A percentile compares a stretch with the other conserved stretches of the same genome.
Evolutionary conservation across 2,113 vertebrate genomes (phyloP).

Genomic region (Podiceps cristatus): DNA sequence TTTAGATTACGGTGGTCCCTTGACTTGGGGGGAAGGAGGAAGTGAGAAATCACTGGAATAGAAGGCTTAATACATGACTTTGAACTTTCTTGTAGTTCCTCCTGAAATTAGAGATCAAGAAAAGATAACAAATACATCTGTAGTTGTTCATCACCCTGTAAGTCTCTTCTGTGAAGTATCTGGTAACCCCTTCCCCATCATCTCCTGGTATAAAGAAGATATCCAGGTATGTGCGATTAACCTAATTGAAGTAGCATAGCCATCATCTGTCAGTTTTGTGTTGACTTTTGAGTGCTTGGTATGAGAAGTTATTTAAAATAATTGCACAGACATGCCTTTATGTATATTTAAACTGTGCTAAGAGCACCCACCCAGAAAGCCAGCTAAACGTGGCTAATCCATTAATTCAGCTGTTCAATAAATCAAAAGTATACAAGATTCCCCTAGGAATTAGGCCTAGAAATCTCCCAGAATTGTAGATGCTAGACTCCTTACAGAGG

Average conservation of each 20-base stretch:
- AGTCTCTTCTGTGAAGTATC: constrained; percentile 89
- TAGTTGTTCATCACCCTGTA: constrained; percentile 83
- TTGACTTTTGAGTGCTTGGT: not conserved
- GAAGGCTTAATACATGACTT: not conserved
- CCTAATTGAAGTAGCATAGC: not conserved
- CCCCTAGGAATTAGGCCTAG: not conserved
- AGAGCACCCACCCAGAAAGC: not conserved
- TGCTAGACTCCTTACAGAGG: not conserved
- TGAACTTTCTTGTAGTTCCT: constrained; percentile 82
- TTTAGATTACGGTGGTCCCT: not conserved
- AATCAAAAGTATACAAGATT: not conserved
- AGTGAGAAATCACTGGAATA: not conserved
- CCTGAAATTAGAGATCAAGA: constrained; percentile 87
- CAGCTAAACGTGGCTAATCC: not conserved
- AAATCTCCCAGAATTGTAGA: not conserved
- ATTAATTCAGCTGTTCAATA: not conserved
- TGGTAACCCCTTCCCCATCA: constrained; percentile 87
- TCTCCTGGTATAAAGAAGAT: constrained; percentile 92
- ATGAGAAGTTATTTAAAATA: not conserved
- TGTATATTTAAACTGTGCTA: not conserved
- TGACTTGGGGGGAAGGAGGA: not conserved
- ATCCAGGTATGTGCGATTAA: constrained; percentile 77
- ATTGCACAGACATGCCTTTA: not conserved
- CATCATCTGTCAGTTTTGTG: not conserved
- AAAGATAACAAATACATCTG: constrained; percentile 82